Conservation (phyloP, 2,888 invertebrate genomes). For the Megalurothrips usitatus region DNA sequence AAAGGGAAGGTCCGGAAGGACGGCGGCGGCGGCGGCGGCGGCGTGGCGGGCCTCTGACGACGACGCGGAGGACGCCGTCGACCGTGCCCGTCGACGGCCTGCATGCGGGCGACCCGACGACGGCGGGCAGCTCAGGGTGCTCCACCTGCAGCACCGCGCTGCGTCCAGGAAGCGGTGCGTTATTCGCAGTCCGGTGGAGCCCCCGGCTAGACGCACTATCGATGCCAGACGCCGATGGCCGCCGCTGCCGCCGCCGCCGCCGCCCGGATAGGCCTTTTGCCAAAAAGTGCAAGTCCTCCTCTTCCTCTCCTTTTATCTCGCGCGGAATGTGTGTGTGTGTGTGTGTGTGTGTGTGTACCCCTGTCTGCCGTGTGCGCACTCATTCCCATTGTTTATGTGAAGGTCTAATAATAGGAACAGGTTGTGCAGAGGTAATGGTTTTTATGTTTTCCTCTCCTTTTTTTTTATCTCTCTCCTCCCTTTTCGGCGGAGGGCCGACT, state of each 20-base stretch:
- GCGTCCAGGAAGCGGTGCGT: too few species aligned
- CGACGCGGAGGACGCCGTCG: too few species aligned
- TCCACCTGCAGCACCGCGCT: neutral
- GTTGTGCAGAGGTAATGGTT: constrained; percentile 10
- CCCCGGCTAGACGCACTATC: too few species aligned
- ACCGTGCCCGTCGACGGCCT: too few species aligned
- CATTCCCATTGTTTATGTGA: constrained; percentile 14
- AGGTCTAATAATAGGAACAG: constrained; percentile 20
- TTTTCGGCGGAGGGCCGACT: too few species aligned
- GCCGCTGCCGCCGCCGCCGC: too few species aligned
- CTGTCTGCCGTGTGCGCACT: neutral
- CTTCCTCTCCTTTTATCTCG: neutral
- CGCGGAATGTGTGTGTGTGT: neutral
- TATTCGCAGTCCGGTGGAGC: too few species aligned
- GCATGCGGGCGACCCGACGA: neutral
- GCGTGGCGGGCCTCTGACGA: too few species aligned
- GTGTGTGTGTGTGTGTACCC: too few species aligned
- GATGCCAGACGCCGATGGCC: too few species aligned
- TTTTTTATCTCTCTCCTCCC: too few species aligned
- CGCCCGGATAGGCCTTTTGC: neutral
- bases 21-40: too few species aligned
- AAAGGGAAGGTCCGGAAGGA: neutral
- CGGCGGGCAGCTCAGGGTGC: neutral
- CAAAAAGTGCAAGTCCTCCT: constrained; percentile 4
- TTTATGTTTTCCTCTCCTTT: neutral